Conservation (phyloP, 2,113 vertebrate species). For the Pterocles gutturalis region DNA sequence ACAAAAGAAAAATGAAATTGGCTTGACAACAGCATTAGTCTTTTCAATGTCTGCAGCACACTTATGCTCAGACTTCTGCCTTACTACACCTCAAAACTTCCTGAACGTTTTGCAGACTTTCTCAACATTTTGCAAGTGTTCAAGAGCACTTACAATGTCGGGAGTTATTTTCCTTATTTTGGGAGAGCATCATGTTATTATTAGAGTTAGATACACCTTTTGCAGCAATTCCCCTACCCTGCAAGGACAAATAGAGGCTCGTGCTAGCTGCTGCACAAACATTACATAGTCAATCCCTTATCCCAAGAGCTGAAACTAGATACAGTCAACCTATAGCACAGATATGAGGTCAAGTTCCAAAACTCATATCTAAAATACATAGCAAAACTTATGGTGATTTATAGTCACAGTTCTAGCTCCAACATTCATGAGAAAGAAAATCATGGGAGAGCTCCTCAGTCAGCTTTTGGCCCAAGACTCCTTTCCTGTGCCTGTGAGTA, state of each 20-base stretch:
- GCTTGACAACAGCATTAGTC: not conserved
- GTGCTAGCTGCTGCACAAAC: not conserved
- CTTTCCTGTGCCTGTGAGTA: fast-evolving
- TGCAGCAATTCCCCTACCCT: not conserved
- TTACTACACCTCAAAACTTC: slow-evolving; percentile 17
- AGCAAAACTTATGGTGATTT: not conserved
- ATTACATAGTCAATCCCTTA: fast-evolving
- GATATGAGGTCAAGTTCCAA: not conserved
- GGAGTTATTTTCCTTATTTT: not conserved
- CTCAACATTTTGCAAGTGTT: slow-evolving; percentile 15
- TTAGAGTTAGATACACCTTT: not conserved
- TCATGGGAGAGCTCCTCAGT: not conserved
- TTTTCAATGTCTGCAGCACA: slow-evolving; percentile 26
- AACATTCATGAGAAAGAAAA: not conserved
- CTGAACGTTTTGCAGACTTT: not conserved
- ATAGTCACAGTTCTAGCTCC: not conserved
- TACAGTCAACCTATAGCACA: not conserved
- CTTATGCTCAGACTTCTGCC: not conserved
- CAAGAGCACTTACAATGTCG: not conserved
- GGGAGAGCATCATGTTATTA: not conserved
- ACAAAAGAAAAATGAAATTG: slow-evolving; percentile 34
- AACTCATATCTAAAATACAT: not conserved
- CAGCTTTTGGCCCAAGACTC: not conserved
- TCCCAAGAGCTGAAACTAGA: not conserved
- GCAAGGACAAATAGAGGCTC: not conserved